Evolutionary conservation across 2,888 invertebrate genomes (phyloP).

Genomic region (Aplocera efformata): DNA sequence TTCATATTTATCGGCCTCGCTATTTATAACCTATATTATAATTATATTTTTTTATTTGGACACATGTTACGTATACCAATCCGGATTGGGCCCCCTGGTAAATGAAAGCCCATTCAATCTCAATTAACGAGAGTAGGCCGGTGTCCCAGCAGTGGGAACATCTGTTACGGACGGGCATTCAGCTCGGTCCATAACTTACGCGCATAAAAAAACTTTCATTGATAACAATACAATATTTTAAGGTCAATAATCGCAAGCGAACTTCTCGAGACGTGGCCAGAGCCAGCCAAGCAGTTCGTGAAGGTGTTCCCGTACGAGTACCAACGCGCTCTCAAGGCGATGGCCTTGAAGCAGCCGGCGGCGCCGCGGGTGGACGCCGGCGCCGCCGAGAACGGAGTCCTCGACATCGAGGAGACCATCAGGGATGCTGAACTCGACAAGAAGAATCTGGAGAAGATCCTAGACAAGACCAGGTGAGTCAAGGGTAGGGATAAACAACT

Average conservation of each 20-base stretch:
- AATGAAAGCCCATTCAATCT: too few species aligned
- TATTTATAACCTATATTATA: too few species aligned
- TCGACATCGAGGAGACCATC: constrained; percentile 95
- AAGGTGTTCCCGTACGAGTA: constrained; percentile 99
- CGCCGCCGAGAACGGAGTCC: constrained; percentile 66
- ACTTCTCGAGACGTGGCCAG: constrained; percentile 89
- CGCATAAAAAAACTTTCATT: too few species aligned
- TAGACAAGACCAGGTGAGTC: constrained; percentile 86
- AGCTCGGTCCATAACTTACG: too few species aligned
- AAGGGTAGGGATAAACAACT: not conserved
- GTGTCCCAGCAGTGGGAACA: too few species aligned
- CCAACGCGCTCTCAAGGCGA: constrained; percentile 90
- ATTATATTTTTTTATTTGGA: too few species aligned
- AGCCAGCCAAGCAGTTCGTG: constrained; percentile 88
- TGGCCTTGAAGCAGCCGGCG: constrained; percentile 51
- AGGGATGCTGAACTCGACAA: constrained; percentile 88
- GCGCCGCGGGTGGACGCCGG: constrained; percentile 47
- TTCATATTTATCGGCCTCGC: too few species aligned
- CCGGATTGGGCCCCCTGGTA: too few species aligned
- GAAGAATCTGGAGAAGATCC: constrained; percentile 89
- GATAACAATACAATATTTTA: too few species aligned
- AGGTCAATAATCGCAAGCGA: constrained; percentile 89
- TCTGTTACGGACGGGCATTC: too few species aligned
- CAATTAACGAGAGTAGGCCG: too few species aligned
- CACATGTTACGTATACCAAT: too few species aligned